Evolutionary conservation across 2,797 vertebrate species (phyloP), one percentile per base, ranked within the genome.

Genomic region (Cephalopachus bancanus): DNA sequence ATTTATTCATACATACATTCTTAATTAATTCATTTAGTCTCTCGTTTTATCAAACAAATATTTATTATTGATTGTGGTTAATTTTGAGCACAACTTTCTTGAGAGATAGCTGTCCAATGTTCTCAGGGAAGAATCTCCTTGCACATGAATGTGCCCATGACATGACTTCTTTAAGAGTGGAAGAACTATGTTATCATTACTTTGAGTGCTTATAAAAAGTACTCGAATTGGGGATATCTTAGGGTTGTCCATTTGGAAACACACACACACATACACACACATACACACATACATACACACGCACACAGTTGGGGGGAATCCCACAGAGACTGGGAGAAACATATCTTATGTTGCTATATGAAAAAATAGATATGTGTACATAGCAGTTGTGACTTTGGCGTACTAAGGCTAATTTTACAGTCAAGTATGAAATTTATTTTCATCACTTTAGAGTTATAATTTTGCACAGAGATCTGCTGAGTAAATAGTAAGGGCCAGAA

Each of bases 391-490:
- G 64, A 84, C 28, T 22, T 83, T 85, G 69, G 90, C 79, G 7
- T 86, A 65, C 26, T 65, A 15, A 60, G 14, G 24, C 22, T 95
- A 65, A 85, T 86, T 90, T 94, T 89, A 57, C 0, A 28, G 69
- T 60, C 60, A 93, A 53, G 30, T 15, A 55, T 33, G 1, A 78
- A 84, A 60, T 24, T 75, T 83, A 80, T 53, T 65, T 4, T 88
- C 10, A 76, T 78, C 30, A 83, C 26, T 83, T 44, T 91, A 81
- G 59, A 80, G 37, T 83, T 89, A 71, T 30, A 5, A 5, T 28
- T 95, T 92, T 91, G 22, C 28, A 72, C 6, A 83, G 92, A 96
- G 94, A 57, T 59, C 76, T 79, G 14, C 53, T 95, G 20, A 11
- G 59, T 71, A 84, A 7, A 16, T 28, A 79, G 60, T 74, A 69